Evolutionary conservation across 2,113 vertebrate species (phyloP).

Genomic region (Barnardius zonarius): DNA sequence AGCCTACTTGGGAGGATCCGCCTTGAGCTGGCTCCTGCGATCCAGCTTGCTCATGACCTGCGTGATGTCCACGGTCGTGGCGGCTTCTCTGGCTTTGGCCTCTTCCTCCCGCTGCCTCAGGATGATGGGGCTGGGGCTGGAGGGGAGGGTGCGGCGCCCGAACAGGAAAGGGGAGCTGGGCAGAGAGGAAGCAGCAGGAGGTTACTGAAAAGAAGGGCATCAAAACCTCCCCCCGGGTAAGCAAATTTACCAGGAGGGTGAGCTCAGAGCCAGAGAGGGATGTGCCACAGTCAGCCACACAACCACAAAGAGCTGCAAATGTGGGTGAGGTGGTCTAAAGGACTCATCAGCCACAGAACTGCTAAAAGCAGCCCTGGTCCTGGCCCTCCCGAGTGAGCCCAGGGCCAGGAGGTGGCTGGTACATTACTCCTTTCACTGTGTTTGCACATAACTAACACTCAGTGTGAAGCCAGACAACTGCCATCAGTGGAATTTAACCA

Average conservation of each 20-base stretch:
- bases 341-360: neutral
- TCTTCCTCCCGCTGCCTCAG: constrained; percentile 89
- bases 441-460: neutral
- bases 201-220: neutral
- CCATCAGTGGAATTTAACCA: neutral
- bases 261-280: neutral
- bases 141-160: constrained; percentile 83
- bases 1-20: constrained; percentile 65
- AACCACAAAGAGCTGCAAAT: neutral
- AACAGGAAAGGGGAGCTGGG: constrained; percentile 80
- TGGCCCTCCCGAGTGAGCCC: neutral
- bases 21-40: constrained; percentile 82
- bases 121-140: constrained; percentile 91
- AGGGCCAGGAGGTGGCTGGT: neutral
- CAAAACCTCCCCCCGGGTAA: neutral
- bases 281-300: rapidly evolving
- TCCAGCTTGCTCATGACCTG: constrained; percentile 99
- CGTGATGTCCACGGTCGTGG: constrained; percentile 90
- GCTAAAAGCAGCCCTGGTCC: neutral
- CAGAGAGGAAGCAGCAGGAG: neutral
- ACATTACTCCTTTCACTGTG: neutral
- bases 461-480: neutral
- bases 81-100: constrained; percentile 85
- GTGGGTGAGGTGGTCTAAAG: neutral
- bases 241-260: neutral